Conservation (phyloP, 2,113 vertebrate species). For the Mastomys natalensis region DNA sequence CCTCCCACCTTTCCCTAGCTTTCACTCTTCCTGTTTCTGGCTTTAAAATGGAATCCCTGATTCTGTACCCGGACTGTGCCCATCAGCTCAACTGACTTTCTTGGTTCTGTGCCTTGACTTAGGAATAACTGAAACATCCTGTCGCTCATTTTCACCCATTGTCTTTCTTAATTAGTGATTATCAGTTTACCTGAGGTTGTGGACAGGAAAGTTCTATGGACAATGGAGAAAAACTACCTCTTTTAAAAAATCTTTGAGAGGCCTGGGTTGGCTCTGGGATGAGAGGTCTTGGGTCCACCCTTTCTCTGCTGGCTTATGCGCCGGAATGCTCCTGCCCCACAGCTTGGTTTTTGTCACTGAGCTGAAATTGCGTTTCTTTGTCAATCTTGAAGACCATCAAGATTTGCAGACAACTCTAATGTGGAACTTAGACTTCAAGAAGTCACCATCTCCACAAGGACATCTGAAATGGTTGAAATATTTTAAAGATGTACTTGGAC, state of each 20-base stretch:
- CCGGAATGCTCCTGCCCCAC: background rate
- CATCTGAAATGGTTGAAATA: background rate
- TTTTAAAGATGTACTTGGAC: background rate
- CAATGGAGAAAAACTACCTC: background rate
- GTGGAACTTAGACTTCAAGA: background rate
- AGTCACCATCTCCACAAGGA: background rate
- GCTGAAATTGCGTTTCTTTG: background rate
- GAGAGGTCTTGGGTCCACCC: background rate
- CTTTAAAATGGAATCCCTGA: background rate
- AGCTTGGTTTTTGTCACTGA: background rate
- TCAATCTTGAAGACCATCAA: background rate
- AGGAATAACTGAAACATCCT: background rate
- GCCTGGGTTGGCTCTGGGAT: background rate
- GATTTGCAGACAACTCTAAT: slow-evolving; percentile 24
- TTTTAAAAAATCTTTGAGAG: background rate
- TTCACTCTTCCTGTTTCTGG: background rate
- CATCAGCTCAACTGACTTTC: background rate
- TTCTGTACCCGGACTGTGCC: background rate
- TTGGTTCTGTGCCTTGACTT: background rate
- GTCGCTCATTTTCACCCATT: background rate
- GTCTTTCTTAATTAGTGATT: background rate
- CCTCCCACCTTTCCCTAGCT: background rate
- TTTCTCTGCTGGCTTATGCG: background rate
- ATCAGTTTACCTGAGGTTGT: background rate
- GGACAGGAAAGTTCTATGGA: background rate